Percentiles rank a stretch among this genome's conserved stretches.
These are phyloP conservation scores for Formica aserva DNA, from an alignment of 2,888 invertebrate genomes.

Conservation along the genomic window DNA sequence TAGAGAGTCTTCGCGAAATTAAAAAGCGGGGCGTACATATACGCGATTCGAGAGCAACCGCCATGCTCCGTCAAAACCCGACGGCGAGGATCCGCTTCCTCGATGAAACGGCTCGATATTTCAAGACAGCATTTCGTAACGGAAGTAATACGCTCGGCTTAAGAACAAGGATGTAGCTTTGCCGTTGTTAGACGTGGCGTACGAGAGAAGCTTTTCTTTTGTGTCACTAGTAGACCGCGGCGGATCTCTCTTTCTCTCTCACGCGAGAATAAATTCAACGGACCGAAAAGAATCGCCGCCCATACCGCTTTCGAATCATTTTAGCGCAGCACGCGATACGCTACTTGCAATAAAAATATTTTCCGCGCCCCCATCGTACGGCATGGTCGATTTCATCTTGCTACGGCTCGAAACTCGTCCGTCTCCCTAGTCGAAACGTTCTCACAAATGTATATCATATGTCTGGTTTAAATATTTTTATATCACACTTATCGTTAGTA, in stretches of 20 bases:
- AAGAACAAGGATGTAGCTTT: slow-evolving; percentile 50
- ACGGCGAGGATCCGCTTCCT: slow-evolving; percentile 12
- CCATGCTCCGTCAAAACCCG: slow-evolving; percentile 36
- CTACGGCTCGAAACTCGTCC: background rate
- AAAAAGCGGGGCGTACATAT: slow-evolving; percentile 31
- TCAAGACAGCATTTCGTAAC: slow-evolving; percentile 45
- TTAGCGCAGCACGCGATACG: slow-evolving; percentile 4
- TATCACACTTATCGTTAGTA: background rate
- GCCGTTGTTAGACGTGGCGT: slow-evolving; percentile 44
- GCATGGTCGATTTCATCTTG: background rate
- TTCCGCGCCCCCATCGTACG: background rate
- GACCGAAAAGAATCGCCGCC: slow-evolving; percentile 53
- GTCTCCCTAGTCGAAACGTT: background rate
- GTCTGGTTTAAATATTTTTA: background rate
- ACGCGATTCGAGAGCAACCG: slow-evolving; percentile 17
- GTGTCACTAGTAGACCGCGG: slow-evolving; percentile 51
- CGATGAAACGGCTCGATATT: slow-evolving; percentile 48
- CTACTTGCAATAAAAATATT: slow-evolving; percentile 32
- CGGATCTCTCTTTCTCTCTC: slow-evolving; percentile 24
- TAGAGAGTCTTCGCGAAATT: slow-evolving; percentile 38
- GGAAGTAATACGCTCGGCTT: slow-evolving; percentile 52
- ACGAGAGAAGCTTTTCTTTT: slow-evolving; percentile 53
- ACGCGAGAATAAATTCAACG: slow-evolving; percentile 45
- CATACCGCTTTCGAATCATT: slow-evolving; percentile 49
- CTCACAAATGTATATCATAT: background rate